Evolutionary conservation across 1,140 invertebrate genomes (phyloP), one percentile per base, ranked within the genome.

Genomic region (Drosophila santomea): DNA sequence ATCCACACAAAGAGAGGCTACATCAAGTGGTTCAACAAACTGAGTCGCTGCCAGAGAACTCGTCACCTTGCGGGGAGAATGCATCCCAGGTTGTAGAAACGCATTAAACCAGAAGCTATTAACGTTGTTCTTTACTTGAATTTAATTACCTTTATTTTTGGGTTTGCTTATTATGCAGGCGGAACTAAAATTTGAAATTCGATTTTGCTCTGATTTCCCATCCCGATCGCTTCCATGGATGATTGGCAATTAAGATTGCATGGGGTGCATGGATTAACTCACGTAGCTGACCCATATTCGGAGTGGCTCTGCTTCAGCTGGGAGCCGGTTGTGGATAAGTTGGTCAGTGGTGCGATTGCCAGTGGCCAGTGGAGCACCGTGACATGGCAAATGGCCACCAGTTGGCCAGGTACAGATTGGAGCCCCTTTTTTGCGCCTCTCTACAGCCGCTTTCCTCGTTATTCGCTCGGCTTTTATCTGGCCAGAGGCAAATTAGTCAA

Each of bases 221-320:
- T 28, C 38, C 15, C n/a, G 8, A 11, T 11, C 4, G 62, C 51
- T 54, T 17, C 28, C 44, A 57, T 63, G 59, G 68, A 66, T 63
- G 69, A 78, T 72, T 75, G 82, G 82, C 82, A 86, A 85, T 85
- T 85, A 86, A 86, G 86, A 86, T 67, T 69, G 60, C 68, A 74
- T 71, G 58, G 74, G 58, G 45, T 56, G 78, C 56, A 59, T 67
- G 61, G 64, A 81, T 78, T 72, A 78, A 80, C 78, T 68, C 74
- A 81, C 74, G 74, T 75, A 45, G 35, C 50, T 86, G 82, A 85
- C 82, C 82, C 69, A 86, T 85, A 78, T 74, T 64, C 44, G 43
- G 25, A 57, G 36, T 59, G 17, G 41, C 61, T 57, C 47, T 35
- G 44, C 61, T 48, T 57, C 47, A 35, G 44, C 61, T 55, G 44